Evolutionary conservation across 1,140 invertebrate species (phyloP).

Genomic region (Lordiphosa stackelbergi): DNA sequence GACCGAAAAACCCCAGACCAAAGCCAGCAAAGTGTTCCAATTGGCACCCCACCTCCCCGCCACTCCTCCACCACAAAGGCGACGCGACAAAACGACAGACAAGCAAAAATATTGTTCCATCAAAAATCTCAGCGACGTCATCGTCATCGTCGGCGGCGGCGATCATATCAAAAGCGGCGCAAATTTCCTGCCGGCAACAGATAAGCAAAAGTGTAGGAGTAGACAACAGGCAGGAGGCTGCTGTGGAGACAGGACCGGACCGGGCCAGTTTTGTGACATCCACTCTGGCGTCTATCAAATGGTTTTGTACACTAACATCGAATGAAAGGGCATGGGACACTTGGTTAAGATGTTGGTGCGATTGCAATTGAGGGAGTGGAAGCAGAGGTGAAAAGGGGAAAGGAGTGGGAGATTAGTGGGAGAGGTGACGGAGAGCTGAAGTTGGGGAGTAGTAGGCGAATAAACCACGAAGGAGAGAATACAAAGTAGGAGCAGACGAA

Average conservation of each 20-base stretch:
- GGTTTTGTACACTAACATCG: conserved; percentile 8
- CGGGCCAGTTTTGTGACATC: conserved; percentile 26
- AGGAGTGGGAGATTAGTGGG: too few relatives aligned
- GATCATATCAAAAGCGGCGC: conserved; percentile 70
- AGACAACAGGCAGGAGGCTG: not conserved
- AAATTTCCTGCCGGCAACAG: conserved; percentile 60
- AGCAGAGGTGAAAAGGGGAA: too few relatives aligned
- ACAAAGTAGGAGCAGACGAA: too few relatives aligned
- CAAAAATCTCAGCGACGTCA: conserved; percentile 61
- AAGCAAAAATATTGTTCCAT: conserved; percentile 65
- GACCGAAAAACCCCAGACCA: not conserved
- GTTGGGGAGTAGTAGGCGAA: too few relatives aligned
- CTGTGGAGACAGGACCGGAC: conserved; percentile 9
- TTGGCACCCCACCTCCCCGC: conserved; percentile 43
- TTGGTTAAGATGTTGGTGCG: not conserved
- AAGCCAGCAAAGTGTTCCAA: conserved; percentile 54
- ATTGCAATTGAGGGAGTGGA: too few relatives aligned
- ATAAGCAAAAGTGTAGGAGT: conserved; percentile 43
- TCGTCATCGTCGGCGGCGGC: conserved; percentile 26
- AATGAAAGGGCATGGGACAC: not conserved
- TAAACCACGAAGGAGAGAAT: too few relatives aligned
- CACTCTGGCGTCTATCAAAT: conserved; percentile 51
- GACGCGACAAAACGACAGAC: conserved; percentile 19
- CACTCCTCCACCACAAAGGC: conserved; percentile 1
- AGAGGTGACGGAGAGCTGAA: too few relatives aligned